Evolutionary conservation across 2,888 invertebrate genomes (phyloP).

Genomic region (Idaea biselata): DNA sequence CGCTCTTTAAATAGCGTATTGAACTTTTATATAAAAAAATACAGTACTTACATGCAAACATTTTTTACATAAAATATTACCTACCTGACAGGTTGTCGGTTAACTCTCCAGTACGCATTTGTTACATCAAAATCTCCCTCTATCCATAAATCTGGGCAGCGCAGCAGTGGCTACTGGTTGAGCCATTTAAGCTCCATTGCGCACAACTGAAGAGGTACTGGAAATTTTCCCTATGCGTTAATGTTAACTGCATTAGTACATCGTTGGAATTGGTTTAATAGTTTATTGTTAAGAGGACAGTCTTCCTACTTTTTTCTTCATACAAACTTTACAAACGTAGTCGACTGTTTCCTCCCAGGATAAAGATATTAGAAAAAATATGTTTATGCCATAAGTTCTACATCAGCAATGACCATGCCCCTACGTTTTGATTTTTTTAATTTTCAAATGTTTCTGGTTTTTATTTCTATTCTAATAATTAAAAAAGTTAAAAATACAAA

Average conservation of each 20-base stretch:
- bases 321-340: too few relatives aligned
- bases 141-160: conserved; percentile 67
- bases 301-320: background rate
- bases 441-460: too few relatives aligned
- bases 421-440: too few relatives aligned
- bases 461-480: too few relatives aligned
- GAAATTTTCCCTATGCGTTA: conserved; percentile 28
- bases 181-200: conserved; percentile 63
- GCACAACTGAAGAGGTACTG: conserved; percentile 61
- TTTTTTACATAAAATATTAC: background rate
- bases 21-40: too few relatives aligned
- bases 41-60: background rate
- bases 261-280: background rate
- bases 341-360: too few relatives aligned
- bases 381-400: too few relatives aligned
- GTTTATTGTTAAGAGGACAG: background rate
- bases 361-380: too few relatives aligned
- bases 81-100: conserved; percentile 32
- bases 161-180: conserved; percentile 49
- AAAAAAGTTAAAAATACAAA: too few relatives aligned
- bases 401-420: too few relatives aligned
- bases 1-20: too few relatives aligned
- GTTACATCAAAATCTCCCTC: conserved; percentile 62
- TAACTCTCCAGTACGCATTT: conserved; percentile 34
- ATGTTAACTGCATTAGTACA: conserved; percentile 2